Evolutionary conservation across 2,888 invertebrate species (phyloP), one percentile per base, ranked within the genome.

Genomic region (Orthosia gothica): DNA sequence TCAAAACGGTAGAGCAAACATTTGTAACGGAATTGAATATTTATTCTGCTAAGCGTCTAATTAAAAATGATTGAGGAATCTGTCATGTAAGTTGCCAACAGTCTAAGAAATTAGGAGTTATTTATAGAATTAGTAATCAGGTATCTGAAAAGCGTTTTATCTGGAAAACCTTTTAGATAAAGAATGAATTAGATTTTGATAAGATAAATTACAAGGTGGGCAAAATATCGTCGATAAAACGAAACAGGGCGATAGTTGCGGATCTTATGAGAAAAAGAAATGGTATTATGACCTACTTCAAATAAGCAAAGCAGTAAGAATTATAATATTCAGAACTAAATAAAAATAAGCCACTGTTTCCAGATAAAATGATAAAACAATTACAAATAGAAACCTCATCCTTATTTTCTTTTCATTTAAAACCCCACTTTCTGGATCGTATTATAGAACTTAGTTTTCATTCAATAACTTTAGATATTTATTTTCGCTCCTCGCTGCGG

Each of bases 391-490:
- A 68, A 71, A 63, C 11, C 32, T 32, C 52, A 15, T 68, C 23
- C 40, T 74, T 75, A 64, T 71, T 74, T 68, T 62, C 47, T 55
- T 78, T 80, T 65, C 16, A 74, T 84, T 74, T 55, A n/a, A 75
- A 71, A 78, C 58, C 58, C 32, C 23, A 67, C 52, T 69, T 55
- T 70, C 63, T 45, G 49, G 5, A 16, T 63, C 65, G 64, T 81
- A 74, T 80, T 67, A 80, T 67, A 70, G 70, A 81, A 83, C 72
- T 78, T 78, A 78, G 80, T 84, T 82, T 83, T 82, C 79, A 76
- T 85, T 82, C 74, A 78, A 84, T 84, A 84, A 81, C 76, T 85
- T 81, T 40, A 87, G 73, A 82, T 87, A 89, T 89, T 88, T 89
- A 87, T 86, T 87, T 86, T 87, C 74, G 59, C 79, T 87, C 74